A percentile compares a stretch with the other conserved stretches of the same genome.
These are phyloP conservation scores for Perdita meconis DNA, from an alignment of 2,888 invertebrate genomes.

Conservation along the genomic window DNA sequence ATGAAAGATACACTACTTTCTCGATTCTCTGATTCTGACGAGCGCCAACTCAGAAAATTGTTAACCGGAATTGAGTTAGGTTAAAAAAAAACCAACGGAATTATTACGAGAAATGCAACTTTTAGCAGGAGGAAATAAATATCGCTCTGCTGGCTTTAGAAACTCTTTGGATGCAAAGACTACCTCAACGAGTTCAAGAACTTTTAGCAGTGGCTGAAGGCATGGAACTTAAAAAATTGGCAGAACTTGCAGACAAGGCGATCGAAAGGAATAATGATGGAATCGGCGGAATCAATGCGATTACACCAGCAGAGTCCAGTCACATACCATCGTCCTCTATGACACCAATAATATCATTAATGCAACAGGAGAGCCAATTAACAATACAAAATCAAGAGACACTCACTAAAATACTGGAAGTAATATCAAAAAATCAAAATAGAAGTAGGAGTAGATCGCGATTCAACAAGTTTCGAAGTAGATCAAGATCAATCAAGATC, in stretches of 20 bases:
- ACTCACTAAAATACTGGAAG: neutral
- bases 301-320: too few relatives aligned
- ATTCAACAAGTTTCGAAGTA: neutral
- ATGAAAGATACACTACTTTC: neutral
- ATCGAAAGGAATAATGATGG: too few relatives aligned
- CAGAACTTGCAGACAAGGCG: neutral
- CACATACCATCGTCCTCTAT: too few relatives aligned
- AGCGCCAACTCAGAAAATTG: neutral
- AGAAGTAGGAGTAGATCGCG: too few relatives aligned
- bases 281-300: too few relatives aligned
- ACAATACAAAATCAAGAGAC: neutral
- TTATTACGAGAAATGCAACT: neutral
- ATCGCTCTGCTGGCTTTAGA: too few relatives aligned
- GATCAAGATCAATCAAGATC: neutral
- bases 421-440: too few relatives aligned
- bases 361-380: neutral
- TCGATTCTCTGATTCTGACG: neutral
- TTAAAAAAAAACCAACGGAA: neutral
- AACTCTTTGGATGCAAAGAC: constrained; percentile 1
- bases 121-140: neutral
- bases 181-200: neutral
- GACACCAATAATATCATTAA: neutral
- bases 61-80: neutral
- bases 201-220: neutral
- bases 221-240: neutral